A percentile compares a stretch with the other conserved stretches of the same genome.
Conservation (phyloP, 2,113 vertebrate species). For the Nothobranchius kuhntae region DNA sequence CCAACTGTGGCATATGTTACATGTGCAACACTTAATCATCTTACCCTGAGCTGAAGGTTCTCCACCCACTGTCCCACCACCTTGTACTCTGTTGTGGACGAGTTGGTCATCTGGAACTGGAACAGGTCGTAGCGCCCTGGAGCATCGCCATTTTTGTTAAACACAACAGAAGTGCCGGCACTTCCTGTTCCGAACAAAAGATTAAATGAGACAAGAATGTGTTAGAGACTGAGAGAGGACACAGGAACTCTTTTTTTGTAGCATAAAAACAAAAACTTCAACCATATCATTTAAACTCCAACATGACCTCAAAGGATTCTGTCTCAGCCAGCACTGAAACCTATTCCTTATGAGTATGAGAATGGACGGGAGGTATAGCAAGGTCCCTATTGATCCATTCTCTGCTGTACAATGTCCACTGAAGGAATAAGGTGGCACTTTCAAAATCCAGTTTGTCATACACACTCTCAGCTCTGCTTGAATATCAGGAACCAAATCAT, state of each 20-base stretch:
- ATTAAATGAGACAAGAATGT: slow-evolving; percentile 22
- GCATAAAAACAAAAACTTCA: slow-evolving; percentile 2
- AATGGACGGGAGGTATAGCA: background rate
- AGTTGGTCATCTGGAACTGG: slow-evolving; percentile 78
- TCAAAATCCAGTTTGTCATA: slow-evolving; percentile 8
- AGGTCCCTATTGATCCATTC: slow-evolving; percentile 45
- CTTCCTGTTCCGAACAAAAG: slow-evolving; percentile 63
- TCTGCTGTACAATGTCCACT: slow-evolving; percentile 22
- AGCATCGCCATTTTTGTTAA: slow-evolving; percentile 78
- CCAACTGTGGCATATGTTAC: background rate
- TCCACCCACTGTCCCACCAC: slow-evolving; percentile 78
- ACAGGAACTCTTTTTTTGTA: background rate
- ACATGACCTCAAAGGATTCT: slow-evolving; percentile 10
- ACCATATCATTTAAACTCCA: background rate
- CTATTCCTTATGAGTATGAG: slow-evolving; percentile 30
- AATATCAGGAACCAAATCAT: slow-evolving; percentile 9
- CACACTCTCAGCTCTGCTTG: slow-evolving; percentile 4
- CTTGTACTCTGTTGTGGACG: slow-evolving; percentile 69
- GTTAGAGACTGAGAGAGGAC: slow-evolving; percentile 10
- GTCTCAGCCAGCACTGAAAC: slow-evolving; percentile 30
- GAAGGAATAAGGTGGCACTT: slow-evolving; percentile 23
- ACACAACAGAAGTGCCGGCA: slow-evolving; percentile 74
- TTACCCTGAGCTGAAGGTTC: slow-evolving; percentile 74
- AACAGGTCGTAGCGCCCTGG: slow-evolving; percentile 80
- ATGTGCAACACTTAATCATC: background rate